phyloP scores from a whole-genome alignment of 2,888 invertebrate species.

The Tupiocoris notatus region DNA sequence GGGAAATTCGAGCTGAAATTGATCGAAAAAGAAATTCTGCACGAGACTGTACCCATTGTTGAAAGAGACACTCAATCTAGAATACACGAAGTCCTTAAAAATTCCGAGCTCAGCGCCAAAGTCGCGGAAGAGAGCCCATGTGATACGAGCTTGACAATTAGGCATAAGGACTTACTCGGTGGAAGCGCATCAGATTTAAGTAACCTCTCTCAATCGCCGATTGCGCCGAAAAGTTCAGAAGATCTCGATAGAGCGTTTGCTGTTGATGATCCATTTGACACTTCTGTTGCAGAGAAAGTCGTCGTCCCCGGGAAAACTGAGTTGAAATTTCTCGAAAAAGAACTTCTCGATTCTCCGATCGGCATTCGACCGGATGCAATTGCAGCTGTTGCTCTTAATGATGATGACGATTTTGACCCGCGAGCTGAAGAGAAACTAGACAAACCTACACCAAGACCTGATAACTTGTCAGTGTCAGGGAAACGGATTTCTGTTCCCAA shows the following conservation, averaged over 20 bases:
- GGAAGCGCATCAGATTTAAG: conserved; percentile 75
- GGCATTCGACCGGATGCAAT: conserved; percentile 38
- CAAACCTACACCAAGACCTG: conserved; percentile 45
- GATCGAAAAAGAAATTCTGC: conserved; percentile 61
- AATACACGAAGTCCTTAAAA: conserved; percentile 43
- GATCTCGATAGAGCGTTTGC: conserved; percentile 54
- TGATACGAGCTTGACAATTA: conserved; percentile 46
- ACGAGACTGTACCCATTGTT: conserved; percentile 24
- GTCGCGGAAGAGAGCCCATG: conserved; percentile 4
- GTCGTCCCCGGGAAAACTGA: conserved; percentile 76
- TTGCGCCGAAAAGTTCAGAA: conserved; percentile 51
- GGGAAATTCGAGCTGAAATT: conserved; percentile 62
- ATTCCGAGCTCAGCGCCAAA: conserved; percentile 40
- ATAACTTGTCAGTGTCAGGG: conserved; percentile 45
- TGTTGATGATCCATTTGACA: conserved; percentile 76
- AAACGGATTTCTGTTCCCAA: conserved; percentile 49
- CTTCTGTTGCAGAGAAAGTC: conserved; percentile 70
- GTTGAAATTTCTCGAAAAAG: conserved; percentile 74
- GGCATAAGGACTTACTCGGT: conserved; percentile 67
- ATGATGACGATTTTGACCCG: conserved; percentile 81
- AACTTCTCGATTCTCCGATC: conserved; percentile 59
- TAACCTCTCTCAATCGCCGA: conserved; percentile 66
- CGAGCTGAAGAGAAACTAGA: conserved; percentile 62
- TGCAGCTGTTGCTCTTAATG: conserved; percentile 52
- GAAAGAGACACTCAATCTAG: conserved; percentile 33